Base-by-base conservation (phyloP, 1,140 invertebrate species). In the Lepidotrigona ventralis region DNA sequence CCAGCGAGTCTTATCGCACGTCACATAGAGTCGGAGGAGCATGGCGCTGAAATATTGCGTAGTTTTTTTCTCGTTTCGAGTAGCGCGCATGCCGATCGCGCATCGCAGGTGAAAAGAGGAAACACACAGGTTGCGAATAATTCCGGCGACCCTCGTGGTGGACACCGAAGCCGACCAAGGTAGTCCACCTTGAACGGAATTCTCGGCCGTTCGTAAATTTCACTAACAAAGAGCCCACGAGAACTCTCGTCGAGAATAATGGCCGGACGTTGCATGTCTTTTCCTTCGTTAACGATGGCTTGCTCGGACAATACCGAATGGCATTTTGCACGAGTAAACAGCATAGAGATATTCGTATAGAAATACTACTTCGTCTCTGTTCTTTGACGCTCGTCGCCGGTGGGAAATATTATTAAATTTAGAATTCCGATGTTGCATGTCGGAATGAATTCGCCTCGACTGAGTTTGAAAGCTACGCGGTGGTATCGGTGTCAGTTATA, bases 121-220 rank as follows among this genome's bases (percentile, higher is more conserved):
- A 83, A 85, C 64, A 54, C 64, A 60, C 63, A n/a, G 46, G 23
- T 79, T 77, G 63, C 78, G 54, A 79, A 83, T 80, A 76, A 79
- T 54, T 79, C 71, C 51, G 80, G 86, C 76, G 84, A 75, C 70
- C 75, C 70, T 70, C 54, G 85, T 85, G 33, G 78, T 84, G 77
- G 46, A 60, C 26, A 75, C 74, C 69, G 80, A 54, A 79, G 79
- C 73, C 78, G 46, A 70, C 70, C 84, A 58, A 86, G 81, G 76
- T 76, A 66, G 86, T 87, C 84, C 81, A 85, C 86, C 85, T 87
- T 88, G 86, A 88, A 88, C 85, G 79, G 85, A 84, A 88, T 87
- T 87, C 78, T 63, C 54, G 85, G 70, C 71, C 86, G 82, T 87
- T 87, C 75, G 78, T 86, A 85, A 88, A 87, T 88, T 87, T 88